These are phyloP conservation scores for Conger conger DNA, from an alignment of 2,113 vertebrate species.

Conservation along the genomic window DNA sequence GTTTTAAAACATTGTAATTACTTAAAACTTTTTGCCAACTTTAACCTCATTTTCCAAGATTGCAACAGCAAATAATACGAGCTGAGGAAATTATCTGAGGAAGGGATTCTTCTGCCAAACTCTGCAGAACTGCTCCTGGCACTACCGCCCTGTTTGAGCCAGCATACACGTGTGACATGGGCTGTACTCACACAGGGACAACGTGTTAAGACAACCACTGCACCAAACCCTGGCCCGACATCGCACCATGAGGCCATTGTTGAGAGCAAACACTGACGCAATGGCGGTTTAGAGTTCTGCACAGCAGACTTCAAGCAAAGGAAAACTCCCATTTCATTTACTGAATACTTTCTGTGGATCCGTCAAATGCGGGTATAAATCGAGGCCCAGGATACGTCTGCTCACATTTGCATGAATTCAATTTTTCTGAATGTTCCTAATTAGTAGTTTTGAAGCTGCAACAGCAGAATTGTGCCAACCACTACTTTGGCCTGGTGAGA, in stretches of 20 bases:
- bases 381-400: constrained; percentile 54
- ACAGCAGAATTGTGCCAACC: constrained; percentile 60
- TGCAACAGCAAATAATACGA: not conserved
- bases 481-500: constrained; percentile 54
- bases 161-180: not conserved
- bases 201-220: not conserved
- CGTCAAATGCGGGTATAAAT: not conserved
- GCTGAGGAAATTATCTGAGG: not conserved
- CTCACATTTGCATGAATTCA: constrained; percentile 52
- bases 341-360: not conserved
- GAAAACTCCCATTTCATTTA: not conserved
- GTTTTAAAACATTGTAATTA: not conserved
- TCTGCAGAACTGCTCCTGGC: not conserved
- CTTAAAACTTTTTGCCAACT: not conserved
- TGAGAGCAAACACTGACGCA: not conserved
- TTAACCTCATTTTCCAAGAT: not conserved
- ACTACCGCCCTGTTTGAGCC: not conserved
- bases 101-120: not conserved
- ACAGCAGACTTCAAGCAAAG: not conserved
- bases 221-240: not conserved
- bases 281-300: not conserved
- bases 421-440: constrained; percentile 62
- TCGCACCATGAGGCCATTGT: not conserved
- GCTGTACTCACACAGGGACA: not conserved
- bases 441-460: constrained; percentile 65